phyloP scores from a whole-genome alignment of 2,113 vertebrate species.

The Capreolus pygargus region DNA sequence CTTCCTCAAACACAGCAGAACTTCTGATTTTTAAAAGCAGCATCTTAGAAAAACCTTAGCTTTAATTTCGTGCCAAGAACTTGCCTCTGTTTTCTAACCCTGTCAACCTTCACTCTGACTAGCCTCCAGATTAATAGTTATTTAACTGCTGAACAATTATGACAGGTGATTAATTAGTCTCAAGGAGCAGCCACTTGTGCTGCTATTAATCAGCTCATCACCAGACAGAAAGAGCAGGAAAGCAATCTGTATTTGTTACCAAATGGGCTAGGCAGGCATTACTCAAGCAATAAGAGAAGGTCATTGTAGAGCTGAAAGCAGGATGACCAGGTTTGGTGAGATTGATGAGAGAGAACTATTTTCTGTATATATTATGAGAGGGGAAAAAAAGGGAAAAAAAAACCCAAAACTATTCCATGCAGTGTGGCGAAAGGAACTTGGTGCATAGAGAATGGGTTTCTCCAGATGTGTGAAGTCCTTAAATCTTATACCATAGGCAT shows the following conservation, averaged over 20 bases:
- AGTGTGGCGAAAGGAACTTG: constrained; percentile 45
- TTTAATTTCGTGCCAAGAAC: not conserved
- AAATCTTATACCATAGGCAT: not conserved
- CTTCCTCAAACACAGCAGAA: not conserved
- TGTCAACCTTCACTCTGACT: constrained; percentile 73
- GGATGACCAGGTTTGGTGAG: constrained; percentile 63
- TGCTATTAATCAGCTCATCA: constrained; percentile 82
- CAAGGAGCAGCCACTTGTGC: constrained; percentile 69
- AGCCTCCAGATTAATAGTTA: constrained; percentile 80
- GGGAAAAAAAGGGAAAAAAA: rapidly evolving
- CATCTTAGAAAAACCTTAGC: not conserved
- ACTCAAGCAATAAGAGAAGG: constrained; percentile 80
- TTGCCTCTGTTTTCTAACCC: constrained; percentile 58
- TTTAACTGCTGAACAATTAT: constrained; percentile 82
- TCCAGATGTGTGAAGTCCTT: constrained; percentile 41
- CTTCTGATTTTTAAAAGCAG: not conserved
- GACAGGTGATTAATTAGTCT: constrained; percentile 83
- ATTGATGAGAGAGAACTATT: constrained; percentile 76
- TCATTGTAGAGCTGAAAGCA: constrained; percentile 72
- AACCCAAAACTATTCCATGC: not conserved
- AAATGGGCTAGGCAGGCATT: constrained; percentile 74
- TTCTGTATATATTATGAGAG: constrained; percentile 68
- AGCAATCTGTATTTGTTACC: constrained; percentile 81
- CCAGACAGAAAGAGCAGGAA: constrained; percentile 65
- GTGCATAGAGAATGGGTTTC: not conserved